Percentiles rank a stretch among this genome's conserved stretches.
These are phyloP conservation scores for Oncorhynchus kisutch DNA, from an alignment of 2,113 vertebrate genomes.

Conservation along the genomic window DNA sequence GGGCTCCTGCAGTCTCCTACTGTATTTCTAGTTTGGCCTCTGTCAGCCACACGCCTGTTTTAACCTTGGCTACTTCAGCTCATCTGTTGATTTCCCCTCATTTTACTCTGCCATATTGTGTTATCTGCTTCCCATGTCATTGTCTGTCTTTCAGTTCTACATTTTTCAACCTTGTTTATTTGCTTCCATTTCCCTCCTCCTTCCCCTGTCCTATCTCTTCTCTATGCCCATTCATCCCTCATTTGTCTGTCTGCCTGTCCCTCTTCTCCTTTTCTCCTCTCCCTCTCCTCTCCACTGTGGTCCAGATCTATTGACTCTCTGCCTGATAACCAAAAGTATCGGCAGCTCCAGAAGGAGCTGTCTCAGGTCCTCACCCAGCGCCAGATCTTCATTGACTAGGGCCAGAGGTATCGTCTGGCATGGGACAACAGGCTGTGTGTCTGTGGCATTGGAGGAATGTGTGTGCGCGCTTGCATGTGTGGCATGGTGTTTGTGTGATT, in stretches of 20 bases:
- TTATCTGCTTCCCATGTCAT: neutral
- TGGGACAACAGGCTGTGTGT: conserved; percentile 2
- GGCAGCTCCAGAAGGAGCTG: conserved; percentile 98
- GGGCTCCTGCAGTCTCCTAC: too few relatives aligned
- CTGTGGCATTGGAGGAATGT: too few relatives aligned
- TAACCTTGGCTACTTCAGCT: neutral
- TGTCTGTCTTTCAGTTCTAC: neutral
- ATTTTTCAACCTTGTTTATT: neutral
- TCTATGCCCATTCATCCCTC: neutral
- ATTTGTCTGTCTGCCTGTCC: neutral
- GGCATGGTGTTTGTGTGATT: neutral
- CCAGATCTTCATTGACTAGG: conserved; percentile 99
- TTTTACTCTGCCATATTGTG: neutral
- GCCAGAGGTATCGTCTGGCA: conserved; percentile 84
- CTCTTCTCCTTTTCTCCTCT: conserved; percentile 19
- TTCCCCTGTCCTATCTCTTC: neutral
- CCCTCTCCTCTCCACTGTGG: conserved; percentile 55
- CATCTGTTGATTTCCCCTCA: neutral
- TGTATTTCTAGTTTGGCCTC: too few relatives aligned
- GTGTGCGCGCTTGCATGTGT: neutral
- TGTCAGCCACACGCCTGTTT: neutral
- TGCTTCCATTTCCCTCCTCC: neutral
- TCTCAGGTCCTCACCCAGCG: conserved; percentile 99
- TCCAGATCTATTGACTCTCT: conserved; percentile 98
- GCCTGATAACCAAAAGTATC: conserved; percentile 98